phyloP scores from a whole-genome alignment of 2,797 vertebrate species.

The Heteromormyrus szaboi region DNA sequence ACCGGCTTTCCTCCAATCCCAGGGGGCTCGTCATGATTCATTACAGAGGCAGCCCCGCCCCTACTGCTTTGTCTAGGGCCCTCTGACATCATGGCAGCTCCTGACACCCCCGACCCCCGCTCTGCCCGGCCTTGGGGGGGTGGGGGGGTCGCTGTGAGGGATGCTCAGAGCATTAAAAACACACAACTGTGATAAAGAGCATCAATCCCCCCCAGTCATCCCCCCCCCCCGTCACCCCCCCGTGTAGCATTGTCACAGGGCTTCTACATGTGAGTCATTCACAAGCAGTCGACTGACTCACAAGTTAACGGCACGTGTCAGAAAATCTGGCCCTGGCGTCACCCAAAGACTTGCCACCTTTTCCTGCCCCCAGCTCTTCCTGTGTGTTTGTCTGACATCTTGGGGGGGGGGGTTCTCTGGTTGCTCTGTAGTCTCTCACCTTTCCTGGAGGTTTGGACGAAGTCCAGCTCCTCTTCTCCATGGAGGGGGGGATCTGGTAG shows the following conservation, averaged over 20 bases:
- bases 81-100: neutral
- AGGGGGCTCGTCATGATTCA: neutral
- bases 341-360: neutral
- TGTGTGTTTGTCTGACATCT: neutral
- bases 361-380: neutral
- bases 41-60: neutral
- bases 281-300: neutral
- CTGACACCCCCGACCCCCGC: neutral
- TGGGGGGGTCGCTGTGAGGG: neutral
- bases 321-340: neutral
- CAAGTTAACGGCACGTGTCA: neutral
- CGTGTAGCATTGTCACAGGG: too few relatives aligned
- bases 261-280: neutral
- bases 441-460: slow-evolving; percentile 74
- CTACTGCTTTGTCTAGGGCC: neutral
- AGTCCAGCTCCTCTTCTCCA: slow-evolving; percentile 80
- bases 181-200: neutral
- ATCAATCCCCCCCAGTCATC: neutral
- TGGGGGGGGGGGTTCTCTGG: neutral
- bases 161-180: neutral
- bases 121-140: neutral
- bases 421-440: slow-evolving; percentile 59
- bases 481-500: slow-evolving; percentile 62
- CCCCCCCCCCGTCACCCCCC: too few relatives aligned
- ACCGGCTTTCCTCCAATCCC: neutral